phyloP scores from a whole-genome alignment of 2,113 vertebrate species.

The Sigmodon hispidus region DNA sequence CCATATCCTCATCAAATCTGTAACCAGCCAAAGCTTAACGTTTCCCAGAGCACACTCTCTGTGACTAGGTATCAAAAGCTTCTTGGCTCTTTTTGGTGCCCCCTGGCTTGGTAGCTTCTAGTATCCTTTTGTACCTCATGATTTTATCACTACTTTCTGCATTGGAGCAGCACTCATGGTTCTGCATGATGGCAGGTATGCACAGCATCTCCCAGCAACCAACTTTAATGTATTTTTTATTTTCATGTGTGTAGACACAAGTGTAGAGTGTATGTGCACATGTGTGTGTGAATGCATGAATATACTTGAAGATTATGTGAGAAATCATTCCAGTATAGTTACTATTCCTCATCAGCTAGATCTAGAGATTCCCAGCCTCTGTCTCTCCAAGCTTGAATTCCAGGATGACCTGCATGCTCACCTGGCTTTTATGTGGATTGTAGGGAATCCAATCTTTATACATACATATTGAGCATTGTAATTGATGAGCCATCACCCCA shows the following conservation, averaged over 20 bases:
- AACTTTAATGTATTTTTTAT: not conserved
- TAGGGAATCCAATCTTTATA: not conserved
- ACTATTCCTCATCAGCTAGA: not conserved
- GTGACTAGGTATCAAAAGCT: not conserved
- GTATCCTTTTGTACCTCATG: not conserved
- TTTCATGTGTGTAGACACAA: not conserved
- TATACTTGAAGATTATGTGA: not conserved
- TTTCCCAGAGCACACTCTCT: not conserved
- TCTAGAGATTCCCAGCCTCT: not conserved
- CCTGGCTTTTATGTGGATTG: not conserved
- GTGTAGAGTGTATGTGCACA: not conserved
- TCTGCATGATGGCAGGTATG: not conserved
- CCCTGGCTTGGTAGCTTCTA: not conserved
- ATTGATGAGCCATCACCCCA: not conserved
- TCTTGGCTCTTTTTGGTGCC: not conserved
- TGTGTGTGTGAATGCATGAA: not conserved
- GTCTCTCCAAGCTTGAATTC: not conserved
- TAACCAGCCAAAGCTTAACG: not conserved
- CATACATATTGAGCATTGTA: not conserved
- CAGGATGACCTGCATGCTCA: not conserved
- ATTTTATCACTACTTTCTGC: not conserved
- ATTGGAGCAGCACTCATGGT: not conserved
- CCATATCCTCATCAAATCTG: no score
- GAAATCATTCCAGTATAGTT: not conserved
- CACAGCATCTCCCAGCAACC: not conserved